Evolutionary conservation across 1,140 invertebrate genomes (phyloP), one percentile per base, ranked within the genome.

Genomic region (Tetragnatha versicolor): DNA sequence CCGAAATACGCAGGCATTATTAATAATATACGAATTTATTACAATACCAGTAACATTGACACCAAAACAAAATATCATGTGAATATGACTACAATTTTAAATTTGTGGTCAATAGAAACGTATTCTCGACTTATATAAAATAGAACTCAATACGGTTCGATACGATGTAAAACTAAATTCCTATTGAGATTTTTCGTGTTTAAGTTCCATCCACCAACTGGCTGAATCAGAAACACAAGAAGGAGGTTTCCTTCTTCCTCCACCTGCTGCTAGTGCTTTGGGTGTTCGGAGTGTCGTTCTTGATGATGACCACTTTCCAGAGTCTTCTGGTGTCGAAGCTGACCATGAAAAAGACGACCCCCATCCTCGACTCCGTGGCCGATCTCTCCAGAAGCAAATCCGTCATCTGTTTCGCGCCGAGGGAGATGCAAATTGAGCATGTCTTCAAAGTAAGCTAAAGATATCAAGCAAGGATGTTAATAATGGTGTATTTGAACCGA

Each of bases 281-380:
- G 69, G 55, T 47, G 4, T 53, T 73, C 14, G 39, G 69, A 35
- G 33, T 73, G 1, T 51, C 35, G 6, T 60, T 73, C 6, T 55
- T 73, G 0, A 29, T 60, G n/a, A 73, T 73, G 69, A 73, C 58
- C 37, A 31, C 39, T 29, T 73, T 73, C 7, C 69, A 73, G 22
- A 73, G 69, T 22, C 69, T 73, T n/a, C 39, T 73, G 3, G 69
- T 73, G 1, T 60, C 69, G 2, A 73, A 73, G 10, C 17, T 73
- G 17, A 60, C 69, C 33, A 35, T 73, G 17, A 45, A 22, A 29
- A 73, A 73, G n/a, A 27, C 37, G 2, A 45, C 14, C 2, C 69
- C 69, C 17, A 3, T 60, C 7, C 31, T 73, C 3, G 69, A 73
- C 39, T 60, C 53, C 9, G 4, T 60, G 25, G 39, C 22, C 17